Evolutionary conservation across 2,888 invertebrate genomes (phyloP).

Genomic region (Himalopsyche kuldschensis): DNA sequence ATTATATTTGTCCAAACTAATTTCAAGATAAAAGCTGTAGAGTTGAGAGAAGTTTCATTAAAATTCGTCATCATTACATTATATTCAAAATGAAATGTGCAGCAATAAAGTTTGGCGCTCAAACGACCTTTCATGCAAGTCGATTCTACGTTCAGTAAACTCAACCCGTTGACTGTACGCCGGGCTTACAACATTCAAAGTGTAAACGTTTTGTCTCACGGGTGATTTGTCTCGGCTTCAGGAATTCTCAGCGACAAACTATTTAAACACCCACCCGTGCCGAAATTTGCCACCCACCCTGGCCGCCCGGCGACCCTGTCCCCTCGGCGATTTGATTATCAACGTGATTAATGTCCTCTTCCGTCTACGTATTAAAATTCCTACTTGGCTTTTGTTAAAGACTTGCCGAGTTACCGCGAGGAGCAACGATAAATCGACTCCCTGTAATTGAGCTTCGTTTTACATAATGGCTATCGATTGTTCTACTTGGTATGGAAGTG

Average conservation of each 20-base stretch:
- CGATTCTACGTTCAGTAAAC: not conserved
- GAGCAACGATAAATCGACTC: not conserved
- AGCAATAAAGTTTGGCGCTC: no score
- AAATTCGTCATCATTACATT: no score
- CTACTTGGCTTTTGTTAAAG: slow-evolving; percentile 16
- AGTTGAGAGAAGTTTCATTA: no score
- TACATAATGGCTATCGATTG: not conserved
- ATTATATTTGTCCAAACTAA: no score
- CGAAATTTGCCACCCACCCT: not conserved
- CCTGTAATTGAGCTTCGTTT: not conserved
- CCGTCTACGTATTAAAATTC: slow-evolving; percentile 38
- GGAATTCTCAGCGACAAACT: slow-evolving; percentile 37
- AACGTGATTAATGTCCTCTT: slow-evolving; percentile 38
- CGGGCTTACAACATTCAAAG: slow-evolving; percentile 51
- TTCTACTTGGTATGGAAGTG: not conserved
- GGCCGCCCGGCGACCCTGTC: not conserved
- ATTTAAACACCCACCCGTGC: slow-evolving; percentile 11
- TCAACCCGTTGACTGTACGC: not conserved
- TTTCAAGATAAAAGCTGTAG: no score
- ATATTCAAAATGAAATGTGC: no score
- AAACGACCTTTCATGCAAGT: not conserved
- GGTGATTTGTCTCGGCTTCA: slow-evolving; percentile 35
- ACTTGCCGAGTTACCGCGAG: not conserved
- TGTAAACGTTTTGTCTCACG: slow-evolving; percentile 57
- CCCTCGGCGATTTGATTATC: slow-evolving; percentile 33